Evolutionary conservation across 2,888 invertebrate species (phyloP), one percentile per base, ranked within the genome.

Genomic region (Drosophila gaucha): DNA sequence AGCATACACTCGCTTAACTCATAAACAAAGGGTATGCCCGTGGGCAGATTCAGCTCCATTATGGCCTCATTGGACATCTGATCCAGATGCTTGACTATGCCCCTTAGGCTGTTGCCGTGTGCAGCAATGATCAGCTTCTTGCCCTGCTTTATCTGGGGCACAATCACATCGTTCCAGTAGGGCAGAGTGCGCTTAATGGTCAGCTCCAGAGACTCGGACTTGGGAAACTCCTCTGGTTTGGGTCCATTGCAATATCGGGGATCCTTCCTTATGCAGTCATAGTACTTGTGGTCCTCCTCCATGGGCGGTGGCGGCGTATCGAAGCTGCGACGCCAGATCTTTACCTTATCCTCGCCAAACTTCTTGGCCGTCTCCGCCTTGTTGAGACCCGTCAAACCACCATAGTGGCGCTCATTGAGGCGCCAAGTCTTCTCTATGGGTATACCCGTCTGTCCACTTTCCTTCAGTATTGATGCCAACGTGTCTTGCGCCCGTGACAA

Each of bases 71-170:
- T 95, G 41, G 94, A 94, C 86, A 96, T 93, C 70, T 93, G 94
- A 94, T 97, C 96, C 89, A 97, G 94, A 93, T 96, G 95, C 91
- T 97, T 97, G 1, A 97, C 96, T 79, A 97, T 96, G 73, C 97
- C 97, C 80, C 97, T 93, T 51, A 97, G 93, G 90, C 96, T 97
- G 92, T 97, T 97, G 44, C 97, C 97, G 88, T 97, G 97, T 22
- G 97, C 97, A 33, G 96, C 97, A 84, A 97, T 95, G 39, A 97
- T 94, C 64, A 97, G 94, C 24, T 92, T 94, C 90, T 96, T 96
- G 62, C 96, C 96, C 74, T 93, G 95, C 86, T 95, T 95, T 55
- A 97, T 93, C 93, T 97, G 94, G 38, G 93, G 91, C 91, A 90
- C 86, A 92, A 99, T 95, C 22, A 94, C 93, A 87, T 97, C 93